Evolutionary conservation across 2,113 vertebrate species (phyloP), one percentile per base, ranked within the genome.

Genomic region (Rhinopomastus cyanomelas): DNA sequence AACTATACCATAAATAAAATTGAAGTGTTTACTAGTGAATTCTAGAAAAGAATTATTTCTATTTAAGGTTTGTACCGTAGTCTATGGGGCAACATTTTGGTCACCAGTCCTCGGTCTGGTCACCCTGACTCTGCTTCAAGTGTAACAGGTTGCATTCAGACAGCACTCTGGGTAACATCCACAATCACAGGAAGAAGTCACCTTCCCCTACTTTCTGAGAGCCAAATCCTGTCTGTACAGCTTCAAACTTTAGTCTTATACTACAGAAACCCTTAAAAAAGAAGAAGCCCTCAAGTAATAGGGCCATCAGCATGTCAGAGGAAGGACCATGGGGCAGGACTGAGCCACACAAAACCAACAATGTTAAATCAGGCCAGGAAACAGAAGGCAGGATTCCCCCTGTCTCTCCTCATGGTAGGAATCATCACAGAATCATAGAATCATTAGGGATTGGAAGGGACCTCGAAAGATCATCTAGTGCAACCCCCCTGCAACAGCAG

Each of bases 221-320:
- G 36, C 25, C 69, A 88, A 0, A 19, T 67, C 44, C 44, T 22
- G 8, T 19, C 48, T 46, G 37, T 5, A 16, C 25, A 49, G n/a
- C 48, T 44, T 49, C 52, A 21, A 4, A n/a, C 11, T n/a, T 59
- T 3, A 4, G 52, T 23, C 1, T 27, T 9, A 10, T 2, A 1
- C 25, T 44, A n/a, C 65, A 82, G 62, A 37, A 29, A 18, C 12
- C 52, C 4, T 4, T 25, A 66, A 55, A 49, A 46, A 29, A 39
- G 17, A 39, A 49, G 27, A 59, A 12, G 29, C 6, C 4, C 14
- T 29, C 8, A 59, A 16, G 34, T 9, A 26, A 16, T 22, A 5
- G 7, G 5, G 11, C 67, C 51, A 65, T 27, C 64, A 66, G 0
- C 9, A 0, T 15, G 16, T 16, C 80, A 22, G 8, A 30, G 51